Evolutionary conservation across 2,797 vertebrate genomes (phyloP).

Genomic region (Falco peregrinus): DNA sequence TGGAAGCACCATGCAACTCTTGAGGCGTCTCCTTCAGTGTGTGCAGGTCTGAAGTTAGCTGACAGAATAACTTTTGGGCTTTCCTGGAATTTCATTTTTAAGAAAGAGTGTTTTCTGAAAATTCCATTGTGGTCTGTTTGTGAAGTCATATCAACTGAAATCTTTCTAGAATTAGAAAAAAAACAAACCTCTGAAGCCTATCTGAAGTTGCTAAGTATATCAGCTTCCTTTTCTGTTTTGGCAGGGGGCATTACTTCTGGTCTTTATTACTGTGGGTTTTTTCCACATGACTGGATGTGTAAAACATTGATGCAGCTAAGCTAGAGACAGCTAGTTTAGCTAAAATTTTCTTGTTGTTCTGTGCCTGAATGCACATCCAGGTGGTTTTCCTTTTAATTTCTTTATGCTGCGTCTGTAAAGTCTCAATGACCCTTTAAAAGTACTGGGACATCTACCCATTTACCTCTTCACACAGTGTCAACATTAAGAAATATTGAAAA

Average conservation of each 20-base stretch:
- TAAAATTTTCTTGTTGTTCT: not conserved
- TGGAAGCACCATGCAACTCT: fast-evolving
- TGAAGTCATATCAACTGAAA: not conserved
- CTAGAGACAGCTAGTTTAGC: not conserved
- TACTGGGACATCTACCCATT: not conserved
- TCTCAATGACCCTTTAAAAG: not conserved
- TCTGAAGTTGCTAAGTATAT: not conserved
- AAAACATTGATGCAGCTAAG: too few relatives aligned
- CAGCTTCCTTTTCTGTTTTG: not conserved
- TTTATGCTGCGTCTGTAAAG: not conserved
- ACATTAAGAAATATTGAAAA: not conserved
- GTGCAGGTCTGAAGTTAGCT: not conserved
- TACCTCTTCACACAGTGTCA: not conserved
- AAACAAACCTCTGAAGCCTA: not conserved
- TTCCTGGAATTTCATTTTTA: not conserved
- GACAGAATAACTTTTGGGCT: not conserved
- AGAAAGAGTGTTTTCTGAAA: not conserved
- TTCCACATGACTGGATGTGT: not conserved
- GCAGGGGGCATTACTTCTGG: not conserved
- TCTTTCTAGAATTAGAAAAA: not conserved
- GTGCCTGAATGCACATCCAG: not conserved
- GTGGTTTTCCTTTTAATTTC: not conserved
- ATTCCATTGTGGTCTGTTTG: not conserved
- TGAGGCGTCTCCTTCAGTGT: not conserved
- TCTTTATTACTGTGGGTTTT: not conserved